phyloP scores from a whole-genome alignment of 2,797 vertebrate species.

The Scarus forsteni region DNA sequence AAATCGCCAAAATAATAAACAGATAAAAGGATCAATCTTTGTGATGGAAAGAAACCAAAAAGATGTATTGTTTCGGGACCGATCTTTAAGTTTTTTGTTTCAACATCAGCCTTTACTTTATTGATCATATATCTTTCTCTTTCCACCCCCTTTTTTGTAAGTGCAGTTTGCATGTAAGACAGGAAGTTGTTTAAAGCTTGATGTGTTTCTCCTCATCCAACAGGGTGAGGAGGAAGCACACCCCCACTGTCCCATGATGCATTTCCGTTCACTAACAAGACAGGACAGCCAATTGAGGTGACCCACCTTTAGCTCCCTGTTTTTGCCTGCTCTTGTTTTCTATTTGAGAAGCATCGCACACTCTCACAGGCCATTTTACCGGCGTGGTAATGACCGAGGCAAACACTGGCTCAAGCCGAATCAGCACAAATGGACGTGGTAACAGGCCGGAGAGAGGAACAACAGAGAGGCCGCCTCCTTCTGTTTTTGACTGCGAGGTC shows the following conservation, averaged over 20 bases:
- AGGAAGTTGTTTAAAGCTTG: neutral
- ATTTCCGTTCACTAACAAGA: constrained; percentile 70
- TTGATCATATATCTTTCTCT: too few relatives aligned
- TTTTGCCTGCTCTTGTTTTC: constrained; percentile 50
- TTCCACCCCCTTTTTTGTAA: too few relatives aligned
- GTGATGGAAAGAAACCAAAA: too few relatives aligned
- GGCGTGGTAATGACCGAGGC: constrained; percentile 55
- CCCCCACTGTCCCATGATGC: constrained; percentile 54
- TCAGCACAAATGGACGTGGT: constrained; percentile 49
- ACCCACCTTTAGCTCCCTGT: constrained; percentile 56
- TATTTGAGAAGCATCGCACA: constrained; percentile 59
- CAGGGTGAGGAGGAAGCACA: constrained; percentile 26
- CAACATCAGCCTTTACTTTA: too few relatives aligned
- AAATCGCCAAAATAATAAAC: too few relatives aligned
- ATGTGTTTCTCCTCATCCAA: constrained; percentile 28
- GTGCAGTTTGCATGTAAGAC: too few relatives aligned
- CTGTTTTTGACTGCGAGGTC: constrained; percentile 13
- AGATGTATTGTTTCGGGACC: too few relatives aligned
- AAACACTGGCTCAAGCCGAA: constrained; percentile 48
- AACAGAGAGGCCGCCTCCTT: constrained; percentile 9
- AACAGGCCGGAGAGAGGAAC: constrained; percentile 30
- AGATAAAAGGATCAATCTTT: too few relatives aligned
- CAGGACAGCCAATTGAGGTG: constrained; percentile 77
- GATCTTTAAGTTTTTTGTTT: too few relatives aligned
- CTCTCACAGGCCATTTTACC: constrained; percentile 66